These are phyloP conservation scores for Scolopax mira DNA, from an alignment of 2,113 vertebrate genomes.

Conservation along the genomic window DNA sequence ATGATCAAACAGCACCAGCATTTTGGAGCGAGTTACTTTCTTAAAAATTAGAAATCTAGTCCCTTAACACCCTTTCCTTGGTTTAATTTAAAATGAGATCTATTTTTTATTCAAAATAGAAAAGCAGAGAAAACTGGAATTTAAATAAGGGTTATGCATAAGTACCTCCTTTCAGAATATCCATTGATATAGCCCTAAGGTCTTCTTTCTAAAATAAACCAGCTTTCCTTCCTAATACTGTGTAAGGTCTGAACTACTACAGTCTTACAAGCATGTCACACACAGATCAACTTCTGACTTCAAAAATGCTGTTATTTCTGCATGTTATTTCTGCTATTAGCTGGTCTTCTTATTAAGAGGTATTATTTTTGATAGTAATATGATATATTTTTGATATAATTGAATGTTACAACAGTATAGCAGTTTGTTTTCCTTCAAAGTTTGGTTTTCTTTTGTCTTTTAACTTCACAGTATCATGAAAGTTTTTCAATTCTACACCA, in stretches of 20 bases:
- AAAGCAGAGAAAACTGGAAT: not conserved
- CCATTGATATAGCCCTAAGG: accelerated
- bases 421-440: not conserved
- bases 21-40: not conserved
- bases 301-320: not conserved
- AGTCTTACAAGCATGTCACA: not conserved
- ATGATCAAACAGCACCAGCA: not conserved
- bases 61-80: not conserved
- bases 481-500: not conserved
- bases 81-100: not conserved
- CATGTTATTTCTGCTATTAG: not conserved
- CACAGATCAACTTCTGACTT: not conserved
- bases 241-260: not conserved
- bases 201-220: not conserved
- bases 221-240: not conserved
- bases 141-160: not conserved
- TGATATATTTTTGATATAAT: not conserved
- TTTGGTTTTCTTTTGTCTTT: not conserved
- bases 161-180: not conserved
- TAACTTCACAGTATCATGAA: not conserved
- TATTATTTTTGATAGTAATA: not conserved
- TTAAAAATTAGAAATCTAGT: not conserved
- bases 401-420: not conserved
- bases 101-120: not conserved
- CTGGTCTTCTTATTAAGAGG: not conserved